phyloP scores from a whole-genome alignment of 2,797 vertebrate genomes.

The Pristis pectinata region DNA sequence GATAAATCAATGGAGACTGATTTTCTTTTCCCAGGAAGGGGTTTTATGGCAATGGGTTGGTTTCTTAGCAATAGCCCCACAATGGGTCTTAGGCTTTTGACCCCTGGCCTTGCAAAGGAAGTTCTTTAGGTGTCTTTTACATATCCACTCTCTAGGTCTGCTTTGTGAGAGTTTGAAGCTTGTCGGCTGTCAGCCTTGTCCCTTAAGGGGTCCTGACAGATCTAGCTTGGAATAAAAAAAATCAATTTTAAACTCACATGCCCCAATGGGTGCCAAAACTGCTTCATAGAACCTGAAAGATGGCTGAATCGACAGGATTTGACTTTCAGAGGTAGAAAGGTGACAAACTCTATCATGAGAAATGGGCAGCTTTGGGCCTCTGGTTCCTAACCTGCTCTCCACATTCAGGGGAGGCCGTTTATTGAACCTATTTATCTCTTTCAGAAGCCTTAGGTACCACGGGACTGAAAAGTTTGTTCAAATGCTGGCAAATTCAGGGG shows the following conservation, averaged over 20 bases:
- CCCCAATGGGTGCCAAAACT: conserved; percentile 90
- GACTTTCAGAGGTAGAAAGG: conserved; percentile 95
- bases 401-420: conserved; percentile 66
- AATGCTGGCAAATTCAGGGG: conserved; percentile 94
- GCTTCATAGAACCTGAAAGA: conserved; percentile 86
- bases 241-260: conserved; percentile 95
- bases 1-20: conserved; percentile 51
- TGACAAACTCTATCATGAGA: conserved; percentile 97
- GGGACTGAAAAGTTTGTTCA: conserved; percentile 72
- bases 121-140: conserved; percentile 76
- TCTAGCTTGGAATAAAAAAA: conserved; percentile 61
- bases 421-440: conserved; percentile 95
- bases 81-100: conserved; percentile 61
- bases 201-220: conserved; percentile 88
- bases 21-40: conserved; percentile 49
- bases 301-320: conserved; percentile 89
- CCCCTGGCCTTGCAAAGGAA: conserved; percentile 59
- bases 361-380: conserved; percentile 68
- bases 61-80: conserved; percentile 69
- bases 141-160: conserved; percentile 52
- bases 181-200: conserved; percentile 75
- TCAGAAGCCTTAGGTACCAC: conserved; percentile 75
- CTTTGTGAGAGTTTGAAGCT: conserved; percentile 69
- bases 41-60: conserved; percentile 50
- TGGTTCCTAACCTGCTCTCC: conserved; percentile 81